A percentile compares a stretch with the other conserved stretches of the same genome.
phyloP scores from a whole-genome alignment of 2,797 vertebrate species.

The Phoeniculus purpureus region DNA sequence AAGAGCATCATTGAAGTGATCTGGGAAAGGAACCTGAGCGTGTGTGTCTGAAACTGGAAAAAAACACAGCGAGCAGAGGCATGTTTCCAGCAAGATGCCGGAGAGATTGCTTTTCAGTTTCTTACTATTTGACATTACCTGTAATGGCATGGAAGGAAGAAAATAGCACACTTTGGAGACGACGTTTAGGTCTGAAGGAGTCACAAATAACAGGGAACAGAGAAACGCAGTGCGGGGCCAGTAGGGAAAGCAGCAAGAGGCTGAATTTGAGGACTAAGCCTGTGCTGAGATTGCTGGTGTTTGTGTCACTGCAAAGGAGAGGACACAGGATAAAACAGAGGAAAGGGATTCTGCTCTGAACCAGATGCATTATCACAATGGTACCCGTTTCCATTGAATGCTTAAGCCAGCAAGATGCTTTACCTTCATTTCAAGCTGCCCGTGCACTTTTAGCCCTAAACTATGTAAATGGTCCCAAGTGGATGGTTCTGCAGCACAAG shows the following conservation, averaged over 20 bases:
- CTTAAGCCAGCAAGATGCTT: not conserved
- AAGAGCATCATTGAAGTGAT: not conserved
- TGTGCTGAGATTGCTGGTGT: not conserved
- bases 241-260: not conserved
- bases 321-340: not conserved
- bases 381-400: not conserved
- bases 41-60: not conserved
- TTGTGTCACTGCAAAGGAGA: not conserved
- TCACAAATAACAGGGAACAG: constrained; percentile 38
- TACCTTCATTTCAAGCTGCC: not conserved
- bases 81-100: not conserved
- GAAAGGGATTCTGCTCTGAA: not conserved
- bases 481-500: not conserved
- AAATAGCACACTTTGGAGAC: constrained; percentile 50
- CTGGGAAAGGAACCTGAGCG: not conserved
- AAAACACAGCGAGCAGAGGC: not conserved
- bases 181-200: constrained; percentile 42
- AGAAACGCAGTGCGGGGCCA: not conserved
- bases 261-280: constrained; percentile 2
- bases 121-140: constrained; percentile 54
- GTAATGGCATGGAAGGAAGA: constrained; percentile 65
- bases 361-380: not conserved
- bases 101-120: constrained; percentile 47
- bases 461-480: not conserved
- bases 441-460: not conserved